Conservation (phyloP, 2,888 invertebrate species). For the Julus scanicus region DNA sequence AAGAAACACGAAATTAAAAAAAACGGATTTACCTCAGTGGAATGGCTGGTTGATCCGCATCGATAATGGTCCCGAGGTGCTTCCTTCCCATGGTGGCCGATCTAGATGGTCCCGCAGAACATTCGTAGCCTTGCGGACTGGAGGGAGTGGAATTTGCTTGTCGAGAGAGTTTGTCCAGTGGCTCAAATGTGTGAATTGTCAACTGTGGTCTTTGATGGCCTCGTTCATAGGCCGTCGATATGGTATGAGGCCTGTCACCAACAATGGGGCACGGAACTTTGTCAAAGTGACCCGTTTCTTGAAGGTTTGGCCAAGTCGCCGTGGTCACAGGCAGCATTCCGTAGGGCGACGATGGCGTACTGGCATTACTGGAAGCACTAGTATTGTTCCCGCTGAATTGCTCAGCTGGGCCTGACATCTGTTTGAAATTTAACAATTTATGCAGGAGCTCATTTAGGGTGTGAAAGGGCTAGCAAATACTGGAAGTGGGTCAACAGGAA, state of each 20-base stretch:
- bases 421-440: slow-evolving; percentile 43
- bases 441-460: slow-evolving; percentile 11
- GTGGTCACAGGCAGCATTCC: slow-evolving; percentile 69
- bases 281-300: slow-evolving; percentile 80
- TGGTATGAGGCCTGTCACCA: slow-evolving; percentile 89
- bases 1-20: slow-evolving; percentile 30
- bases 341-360: slow-evolving; percentile 67
- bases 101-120: neutral
- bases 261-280: slow-evolving; percentile 76
- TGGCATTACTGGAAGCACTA: slow-evolving; percentile 65
- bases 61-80: neutral
- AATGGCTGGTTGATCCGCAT: slow-evolving; percentile 49
- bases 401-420: slow-evolving; percentile 51
- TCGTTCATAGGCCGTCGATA: slow-evolving; percentile 91
- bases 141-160: slow-evolving; percentile 55
- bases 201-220: slow-evolving; percentile 85
- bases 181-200: slow-evolving; percentile 88
- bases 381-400: slow-evolving; percentile 62
- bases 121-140: slow-evolving; percentile 55
- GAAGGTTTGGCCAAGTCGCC: slow-evolving; percentile 82
- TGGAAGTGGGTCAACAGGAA: neutral
- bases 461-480: neutral
- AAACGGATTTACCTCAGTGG: slow-evolving; percentile 22
- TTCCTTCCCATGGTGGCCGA: slow-evolving; percentile 34
- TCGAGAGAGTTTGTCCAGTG: slow-evolving; percentile 70